A percentile compares a stretch with the other conserved stretches of the same genome.
Conservation (phyloP, 1,140 invertebrate species). For the Drosophila mayri region DNA sequence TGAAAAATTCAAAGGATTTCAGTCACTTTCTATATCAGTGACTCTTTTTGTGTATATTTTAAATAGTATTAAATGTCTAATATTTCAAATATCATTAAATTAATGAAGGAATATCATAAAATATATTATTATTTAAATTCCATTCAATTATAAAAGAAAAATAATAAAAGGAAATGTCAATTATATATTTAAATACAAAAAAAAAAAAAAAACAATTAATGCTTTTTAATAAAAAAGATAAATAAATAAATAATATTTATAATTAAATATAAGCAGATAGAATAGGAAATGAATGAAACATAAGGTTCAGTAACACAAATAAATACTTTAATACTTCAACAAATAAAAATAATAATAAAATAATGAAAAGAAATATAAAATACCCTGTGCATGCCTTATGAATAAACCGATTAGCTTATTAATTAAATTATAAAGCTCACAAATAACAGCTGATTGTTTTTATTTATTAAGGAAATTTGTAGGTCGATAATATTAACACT, state of each 20-base stretch:
- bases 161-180: neutral
- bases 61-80: neutral
- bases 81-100: neutral
- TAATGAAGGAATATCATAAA: too few relatives aligned
- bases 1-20: neutral
- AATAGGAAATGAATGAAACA: too few relatives aligned
- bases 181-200: neutral
- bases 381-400: conserved; percentile 4
- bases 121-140: too few relatives aligned
- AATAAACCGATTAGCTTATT: neutral
- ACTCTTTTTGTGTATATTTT: too few relatives aligned
- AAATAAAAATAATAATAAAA: neutral
- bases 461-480: neutral
- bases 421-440: neutral
- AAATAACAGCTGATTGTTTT: neutral
- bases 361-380: neutral
- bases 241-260: neutral
- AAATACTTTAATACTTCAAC: neutral
- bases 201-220: too few relatives aligned
- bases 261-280: neutral
- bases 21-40: neutral
- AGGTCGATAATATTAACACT: neutral
- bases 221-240: too few relatives aligned
- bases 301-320: neutral
- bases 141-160: neutral